phyloP scores from a whole-genome alignment of 2,797 vertebrate genomes.

The Sphenodon punctatus region DNA sequence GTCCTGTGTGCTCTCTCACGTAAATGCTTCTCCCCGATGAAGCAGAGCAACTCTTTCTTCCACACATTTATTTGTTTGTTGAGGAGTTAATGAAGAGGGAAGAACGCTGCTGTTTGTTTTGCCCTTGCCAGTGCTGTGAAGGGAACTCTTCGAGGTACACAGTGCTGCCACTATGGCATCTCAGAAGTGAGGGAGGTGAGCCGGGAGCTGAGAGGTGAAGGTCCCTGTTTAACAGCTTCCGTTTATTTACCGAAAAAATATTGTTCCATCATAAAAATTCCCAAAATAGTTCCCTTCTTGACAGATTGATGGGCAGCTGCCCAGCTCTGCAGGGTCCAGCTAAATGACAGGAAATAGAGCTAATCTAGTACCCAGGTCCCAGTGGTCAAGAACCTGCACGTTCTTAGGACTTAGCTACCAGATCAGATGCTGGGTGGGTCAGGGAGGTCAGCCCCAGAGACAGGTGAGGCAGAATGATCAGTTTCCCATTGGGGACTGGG shows the following conservation, averaged over 20 bases:
- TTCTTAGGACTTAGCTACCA: neutral
- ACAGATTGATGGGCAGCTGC: slow-evolving; percentile 79
- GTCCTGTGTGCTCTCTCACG: neutral
- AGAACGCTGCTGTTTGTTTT: slow-evolving; percentile 58
- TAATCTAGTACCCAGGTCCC: slow-evolving; percentile 48
- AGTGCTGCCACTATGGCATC: slow-evolving; percentile 72
- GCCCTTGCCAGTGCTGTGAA: slow-evolving; percentile 56
- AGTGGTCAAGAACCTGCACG: neutral
- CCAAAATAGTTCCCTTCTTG: slow-evolving; percentile 80
- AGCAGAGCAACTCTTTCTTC: slow-evolving; percentile 13
- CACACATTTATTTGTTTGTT: neutral
- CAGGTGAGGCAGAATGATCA: neutral
- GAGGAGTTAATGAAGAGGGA: slow-evolving; percentile 32
- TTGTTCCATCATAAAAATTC: slow-evolving; percentile 84
- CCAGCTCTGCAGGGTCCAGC: slow-evolving; percentile 72
- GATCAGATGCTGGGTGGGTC: neutral
- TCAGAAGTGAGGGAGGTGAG: slow-evolving; percentile 67
- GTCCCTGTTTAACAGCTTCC: slow-evolving; percentile 78
- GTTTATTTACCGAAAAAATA: slow-evolving; percentile 83
- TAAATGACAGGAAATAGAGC: slow-evolving; percentile 68
- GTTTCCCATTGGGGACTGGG: neutral
- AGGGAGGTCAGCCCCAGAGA: fast-evolving
- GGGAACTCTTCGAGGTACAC: slow-evolving; percentile 61
- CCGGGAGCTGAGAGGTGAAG: slow-evolving; percentile 71
- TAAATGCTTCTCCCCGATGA: slow-evolving; percentile 26